These are phyloP conservation scores for Pangasius macronema DNA, from an alignment of 2,797 vertebrate genomes.

Conservation along the genomic window DNA sequence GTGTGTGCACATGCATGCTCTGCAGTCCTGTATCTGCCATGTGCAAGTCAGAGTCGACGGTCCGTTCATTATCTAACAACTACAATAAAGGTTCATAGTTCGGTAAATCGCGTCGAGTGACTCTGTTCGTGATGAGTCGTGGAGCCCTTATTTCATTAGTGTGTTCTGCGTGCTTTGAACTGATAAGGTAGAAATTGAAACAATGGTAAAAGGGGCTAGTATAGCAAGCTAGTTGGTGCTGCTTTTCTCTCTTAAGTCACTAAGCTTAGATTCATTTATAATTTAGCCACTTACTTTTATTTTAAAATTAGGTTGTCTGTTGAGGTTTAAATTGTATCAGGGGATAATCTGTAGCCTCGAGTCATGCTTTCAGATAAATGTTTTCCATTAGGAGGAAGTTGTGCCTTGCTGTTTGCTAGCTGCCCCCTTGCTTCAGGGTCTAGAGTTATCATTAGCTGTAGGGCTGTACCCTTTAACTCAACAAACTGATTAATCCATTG, in stretches of 20 bases:
- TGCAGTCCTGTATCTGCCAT: not conserved
- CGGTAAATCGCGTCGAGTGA: too few species aligned
- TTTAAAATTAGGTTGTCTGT: not conserved
- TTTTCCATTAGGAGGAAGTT: not conserved
- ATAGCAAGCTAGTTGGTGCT: not conserved
- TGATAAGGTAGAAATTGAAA: not conserved
- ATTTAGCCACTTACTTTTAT: not conserved
- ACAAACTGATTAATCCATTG: not conserved
- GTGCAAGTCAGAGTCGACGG: too few species aligned
- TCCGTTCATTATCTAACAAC: too few species aligned
- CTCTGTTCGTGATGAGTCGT: too few species aligned
- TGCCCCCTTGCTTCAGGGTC: not conserved
- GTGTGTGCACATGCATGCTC: not conserved
- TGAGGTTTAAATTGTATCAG: not conserved
- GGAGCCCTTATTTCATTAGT: not conserved
- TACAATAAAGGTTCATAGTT: too few species aligned
- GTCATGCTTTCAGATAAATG: not conserved
- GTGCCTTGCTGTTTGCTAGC: not conserved
- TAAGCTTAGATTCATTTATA: not conserved
- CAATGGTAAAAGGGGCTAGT: not conserved
- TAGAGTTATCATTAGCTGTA: not conserved
- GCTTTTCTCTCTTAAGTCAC: not conserved
- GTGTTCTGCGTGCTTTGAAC: not conserved
- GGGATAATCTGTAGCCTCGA: not conserved
- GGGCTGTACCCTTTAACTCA: not conserved